Evolutionary conservation across 2,113 vertebrate genomes (phyloP).

Genomic region (Malurus elegans): DNA sequence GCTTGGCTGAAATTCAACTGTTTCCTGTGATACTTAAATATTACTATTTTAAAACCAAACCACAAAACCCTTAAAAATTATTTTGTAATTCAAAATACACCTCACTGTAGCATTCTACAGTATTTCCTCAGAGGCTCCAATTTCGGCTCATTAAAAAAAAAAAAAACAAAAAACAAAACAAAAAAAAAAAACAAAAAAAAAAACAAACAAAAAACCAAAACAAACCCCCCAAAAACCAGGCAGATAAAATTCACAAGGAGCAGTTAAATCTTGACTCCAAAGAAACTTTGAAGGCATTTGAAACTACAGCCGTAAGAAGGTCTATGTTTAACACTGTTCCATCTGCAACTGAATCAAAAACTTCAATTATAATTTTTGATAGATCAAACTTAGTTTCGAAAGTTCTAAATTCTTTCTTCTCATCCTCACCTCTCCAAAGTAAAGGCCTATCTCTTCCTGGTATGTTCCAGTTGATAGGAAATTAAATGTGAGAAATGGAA

Average conservation of each 20-base stretch:
- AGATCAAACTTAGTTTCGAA: not conserved
- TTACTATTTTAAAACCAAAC: not conserved
- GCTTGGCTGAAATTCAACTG: not conserved
- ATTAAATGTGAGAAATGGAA: constrained; percentile 20
- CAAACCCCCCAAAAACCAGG: not conserved
- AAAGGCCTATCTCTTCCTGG: not conserved
- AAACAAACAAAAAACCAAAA: too few species aligned
- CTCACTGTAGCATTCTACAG: not conserved
- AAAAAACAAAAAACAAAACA: too few species aligned
- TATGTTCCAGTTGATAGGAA: not conserved
- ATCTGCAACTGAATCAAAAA: not conserved
- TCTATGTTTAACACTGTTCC: not conserved
- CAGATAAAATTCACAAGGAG: not conserved
- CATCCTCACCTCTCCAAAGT: not conserved
- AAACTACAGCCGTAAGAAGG: not conserved
- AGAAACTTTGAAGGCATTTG: not conserved
- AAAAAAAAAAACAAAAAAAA: too few species aligned
- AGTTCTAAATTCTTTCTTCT: not conserved
- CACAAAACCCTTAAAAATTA: not conserved
- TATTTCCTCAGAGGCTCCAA: not conserved
- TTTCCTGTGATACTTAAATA: not conserved
- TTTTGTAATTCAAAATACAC: not conserved
- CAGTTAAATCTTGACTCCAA: not conserved
- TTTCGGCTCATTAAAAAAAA: not conserved
- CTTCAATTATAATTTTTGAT: not conserved